phyloP scores from a whole-genome alignment of 2,797 vertebrate species.

The Onychomys leucogaster region DNA sequence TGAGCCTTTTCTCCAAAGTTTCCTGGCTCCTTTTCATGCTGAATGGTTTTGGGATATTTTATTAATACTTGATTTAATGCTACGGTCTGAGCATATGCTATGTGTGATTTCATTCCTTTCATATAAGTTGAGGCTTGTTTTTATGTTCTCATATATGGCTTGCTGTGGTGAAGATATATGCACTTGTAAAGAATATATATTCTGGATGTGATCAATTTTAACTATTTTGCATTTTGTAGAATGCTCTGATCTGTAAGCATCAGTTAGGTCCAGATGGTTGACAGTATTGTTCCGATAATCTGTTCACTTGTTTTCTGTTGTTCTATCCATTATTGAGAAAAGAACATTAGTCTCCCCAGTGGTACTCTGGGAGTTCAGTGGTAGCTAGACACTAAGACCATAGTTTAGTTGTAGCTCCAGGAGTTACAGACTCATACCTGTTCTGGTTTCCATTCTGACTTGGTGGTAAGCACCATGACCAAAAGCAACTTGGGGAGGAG shows the following conservation, averaged over 20 bases:
- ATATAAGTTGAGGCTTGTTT: background rate
- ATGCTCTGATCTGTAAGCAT: background rate
- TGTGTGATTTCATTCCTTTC: conserved; percentile 5
- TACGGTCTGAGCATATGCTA: background rate
- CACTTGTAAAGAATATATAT: conserved; percentile 9
- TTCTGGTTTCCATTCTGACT: background rate
- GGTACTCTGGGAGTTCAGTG: background rate
- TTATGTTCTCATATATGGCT: background rate
- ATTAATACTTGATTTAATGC: conserved; percentile 6
- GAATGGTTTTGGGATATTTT: background rate
- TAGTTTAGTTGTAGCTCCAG: background rate
- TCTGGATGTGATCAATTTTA: background rate
- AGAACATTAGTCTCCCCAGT: background rate
- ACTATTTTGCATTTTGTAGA: background rate
- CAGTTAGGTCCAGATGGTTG: background rate
- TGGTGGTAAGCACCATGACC: background rate
- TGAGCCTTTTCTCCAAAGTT: background rate
- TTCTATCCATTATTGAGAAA: background rate
- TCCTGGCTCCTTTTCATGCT: background rate
- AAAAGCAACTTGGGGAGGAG: background rate
- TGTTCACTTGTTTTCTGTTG: background rate
- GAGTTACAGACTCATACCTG: background rate
- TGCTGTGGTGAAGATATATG: background rate
- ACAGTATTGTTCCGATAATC: background rate
- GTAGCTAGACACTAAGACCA: background rate